phyloP scores from a whole-genome alignment of 37 sponge, comb jelly and placozoan species.

The Tethya wilhelma region DNA sequence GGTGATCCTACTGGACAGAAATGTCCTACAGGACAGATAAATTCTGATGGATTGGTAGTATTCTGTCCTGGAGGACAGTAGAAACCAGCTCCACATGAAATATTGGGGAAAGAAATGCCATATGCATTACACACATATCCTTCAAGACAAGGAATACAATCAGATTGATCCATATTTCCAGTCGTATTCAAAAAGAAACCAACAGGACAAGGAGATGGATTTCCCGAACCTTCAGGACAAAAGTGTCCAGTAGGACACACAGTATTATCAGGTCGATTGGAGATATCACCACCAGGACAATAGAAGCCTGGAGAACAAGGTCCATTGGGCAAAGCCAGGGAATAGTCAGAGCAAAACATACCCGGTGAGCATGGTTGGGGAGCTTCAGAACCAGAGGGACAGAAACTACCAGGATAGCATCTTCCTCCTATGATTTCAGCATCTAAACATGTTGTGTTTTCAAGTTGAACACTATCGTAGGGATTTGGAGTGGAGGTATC shows the following conservation, averaged over 20 bases:
- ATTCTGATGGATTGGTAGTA: too few relatives aligned
- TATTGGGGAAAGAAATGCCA: background rate
- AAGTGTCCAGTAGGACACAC: background rate
- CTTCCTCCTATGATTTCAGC: background rate
- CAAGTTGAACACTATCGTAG: too few relatives aligned
- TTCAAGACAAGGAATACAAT: background rate
- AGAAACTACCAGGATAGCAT: background rate
- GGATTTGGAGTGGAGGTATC: too few relatives aligned
- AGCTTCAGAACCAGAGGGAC: background rate
- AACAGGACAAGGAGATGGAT: background rate
- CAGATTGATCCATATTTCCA: background rate
- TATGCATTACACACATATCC: background rate
- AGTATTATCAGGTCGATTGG: background rate
- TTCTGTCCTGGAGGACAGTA: too few relatives aligned
- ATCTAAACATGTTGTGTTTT: background rate
- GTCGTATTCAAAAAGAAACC: background rate
- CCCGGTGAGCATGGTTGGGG: background rate
- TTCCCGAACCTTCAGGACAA: background rate
- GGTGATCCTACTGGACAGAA: background rate
- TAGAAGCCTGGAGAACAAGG: background rate
- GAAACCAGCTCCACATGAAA: too few relatives aligned
- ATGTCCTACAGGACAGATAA: background rate
- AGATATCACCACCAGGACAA: background rate
- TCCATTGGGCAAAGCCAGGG: background rate
- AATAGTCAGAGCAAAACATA: background rate